Evolutionary conservation across 2,113 vertebrate species (phyloP), one percentile per base, ranked within the genome.

Genomic region (Proterorhinus semilunaris): DNA sequence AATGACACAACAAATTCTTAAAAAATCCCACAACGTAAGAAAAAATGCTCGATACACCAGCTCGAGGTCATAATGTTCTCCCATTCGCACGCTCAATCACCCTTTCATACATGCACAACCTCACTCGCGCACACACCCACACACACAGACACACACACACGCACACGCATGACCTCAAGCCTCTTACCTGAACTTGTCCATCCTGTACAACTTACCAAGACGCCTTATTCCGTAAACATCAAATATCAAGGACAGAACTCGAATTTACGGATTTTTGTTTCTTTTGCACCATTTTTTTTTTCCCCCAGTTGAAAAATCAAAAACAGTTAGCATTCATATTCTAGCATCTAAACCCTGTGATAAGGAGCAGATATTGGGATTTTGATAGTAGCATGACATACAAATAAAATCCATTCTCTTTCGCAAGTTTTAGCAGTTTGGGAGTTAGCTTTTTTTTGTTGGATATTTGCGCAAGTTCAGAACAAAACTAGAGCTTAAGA

Each of bases 141-240:
- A 1, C 71, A 1, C 71, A 44, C 70, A 45, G 64, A 44, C 55
- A 27, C 69, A 1, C 55, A 21, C 17, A 12, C 43, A 1, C 71
- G 42, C 70, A 21, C 68, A 44, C 49, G 43, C 54, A 72, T 65
- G 76, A 85, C 84, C 86, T 78, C 81, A 58, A 59, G 80, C 79
- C 81, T 74, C 90, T 91, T 92, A 92, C 91, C 91, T 92, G 89
- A 77, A 88, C 83, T 86, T 79, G 87, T 87, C 82, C 85, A 70
- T 90, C 91, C 82, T 87, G 76, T 73, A 87, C 71, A 76, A 66
- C 72, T 80, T 75, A 82, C 79, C 75, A 76, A 66, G 67, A 69
- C 65, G 64, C 57, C 72, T 68, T 82, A 66, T 45, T 72, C 73
- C 62, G 50, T 71, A 62, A 85, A 85, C 72, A 54, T 76, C 75